Base-by-base conservation (phyloP, 2,797 vertebrate species). In the Australoheros facetus region DNA sequence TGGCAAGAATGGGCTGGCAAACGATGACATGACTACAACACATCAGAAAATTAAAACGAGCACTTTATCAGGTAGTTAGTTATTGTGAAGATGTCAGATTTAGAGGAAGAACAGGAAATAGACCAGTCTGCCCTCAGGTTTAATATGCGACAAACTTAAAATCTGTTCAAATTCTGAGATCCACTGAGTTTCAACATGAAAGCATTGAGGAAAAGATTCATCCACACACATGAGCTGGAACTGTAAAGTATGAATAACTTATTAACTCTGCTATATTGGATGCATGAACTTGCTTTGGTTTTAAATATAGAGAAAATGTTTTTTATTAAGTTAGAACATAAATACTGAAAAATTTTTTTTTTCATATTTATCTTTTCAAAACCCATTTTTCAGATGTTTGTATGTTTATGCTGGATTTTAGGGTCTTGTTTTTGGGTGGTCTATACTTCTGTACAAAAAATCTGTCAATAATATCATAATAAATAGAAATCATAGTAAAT, bases 21-120 rank as follows among this genome's bases (percentile, higher is more conserved):
- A 34, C 1, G 10, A 70, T 74, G 77, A 78, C 51, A 77, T 30
- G 69, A 56, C 53, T n/a, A 71, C 10, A 62, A 64, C 73, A 81
- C 66, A 34, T 26, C 39, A 70, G 28, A 21, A 75, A 54, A 55
- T 30, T 16, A 58, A 51, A 21, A 28, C n/a, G 30, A 85, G 54
- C 17, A 10, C 17, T 71, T 73, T 55, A 76, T 56, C 51, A 14
- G 26, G 60, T n/a, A 73, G 17, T 53, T 30, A 16, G 70, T 64
- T 30, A 56, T 2, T 48, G 32, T 69, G 64, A 26, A n/a, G 26
- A 51, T 51, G 26, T 13, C 64, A 51, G 4, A 69, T n/a, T 51
- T 30, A 69, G 64, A 54, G 57, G 17, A 59, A 21, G 64, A 76
- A 56, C 42, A 64, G 34, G 37, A 45, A 58, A 23, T 32, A 60